phyloP scores from a whole-genome alignment of 2,888 invertebrate genomes.

The Pseudeuparius sepicola region DNA sequence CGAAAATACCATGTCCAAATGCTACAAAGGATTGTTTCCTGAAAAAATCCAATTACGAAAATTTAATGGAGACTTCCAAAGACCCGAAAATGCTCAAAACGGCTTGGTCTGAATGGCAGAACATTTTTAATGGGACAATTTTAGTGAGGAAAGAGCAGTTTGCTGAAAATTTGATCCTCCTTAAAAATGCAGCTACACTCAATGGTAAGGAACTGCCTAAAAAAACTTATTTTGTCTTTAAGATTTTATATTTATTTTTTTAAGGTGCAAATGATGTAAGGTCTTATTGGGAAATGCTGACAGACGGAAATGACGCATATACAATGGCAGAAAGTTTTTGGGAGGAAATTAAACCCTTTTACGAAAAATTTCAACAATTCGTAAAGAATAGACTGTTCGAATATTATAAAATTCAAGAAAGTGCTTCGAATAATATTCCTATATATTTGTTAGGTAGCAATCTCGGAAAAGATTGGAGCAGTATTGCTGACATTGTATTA shows the following conservation, averaged over 20 bases:
- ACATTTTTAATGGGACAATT: constrained; percentile 17
- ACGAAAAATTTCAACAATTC: constrained; percentile 46
- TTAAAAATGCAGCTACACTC: constrained; percentile 26
- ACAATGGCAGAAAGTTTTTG: constrained; percentile 45
- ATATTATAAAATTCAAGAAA: constrained; percentile 39
- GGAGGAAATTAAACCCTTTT: constrained; percentile 46
- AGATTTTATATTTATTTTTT: constrained; percentile 15
- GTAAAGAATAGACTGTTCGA: constrained; percentile 42
- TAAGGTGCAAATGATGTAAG: constrained; percentile 40
- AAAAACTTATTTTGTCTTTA: too few species aligned
- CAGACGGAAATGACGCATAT: constrained; percentile 44
- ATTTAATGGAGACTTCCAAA: constrained; percentile 24
- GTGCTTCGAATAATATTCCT: constrained; percentile 37
- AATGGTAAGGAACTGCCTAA: constrained; percentile 33
- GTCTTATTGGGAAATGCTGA: constrained; percentile 47
- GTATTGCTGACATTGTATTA: constrained; percentile 44
- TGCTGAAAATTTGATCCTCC: constrained; percentile 25
- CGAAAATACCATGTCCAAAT: constrained; percentile 18
- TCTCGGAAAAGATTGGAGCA: constrained; percentile 50
- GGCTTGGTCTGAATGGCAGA: constrained; percentile 30
- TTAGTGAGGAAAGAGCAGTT: constrained; percentile 23
- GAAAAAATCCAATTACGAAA: constrained; percentile 22
- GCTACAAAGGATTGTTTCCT: constrained; percentile 12
- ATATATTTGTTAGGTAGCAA: constrained; percentile 45
- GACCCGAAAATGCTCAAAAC: constrained; percentile 23